Base-by-base conservation (phyloP, 2,113 vertebrate species). In the Lagopus leucura region DNA sequence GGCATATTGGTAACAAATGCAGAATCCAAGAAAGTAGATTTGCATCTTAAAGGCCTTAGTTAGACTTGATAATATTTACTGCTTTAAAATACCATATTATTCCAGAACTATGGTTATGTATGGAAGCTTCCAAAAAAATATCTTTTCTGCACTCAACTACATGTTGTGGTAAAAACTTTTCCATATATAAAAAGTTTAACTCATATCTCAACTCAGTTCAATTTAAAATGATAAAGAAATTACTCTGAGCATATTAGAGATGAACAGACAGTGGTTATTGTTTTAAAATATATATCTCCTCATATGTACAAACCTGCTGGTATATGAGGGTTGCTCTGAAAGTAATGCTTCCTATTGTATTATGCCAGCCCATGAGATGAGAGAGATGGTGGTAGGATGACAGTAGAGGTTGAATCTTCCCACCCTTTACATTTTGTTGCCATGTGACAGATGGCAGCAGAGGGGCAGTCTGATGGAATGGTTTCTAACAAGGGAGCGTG, bases 131-230 rank as follows among this genome's bases (percentile, higher is more conserved):
- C 74, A 20, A 38, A 5, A n/a, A 19, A 66, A 43, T 13, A 32
- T 10, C 24, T 77, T 71, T 70, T 72, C 22, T 28, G 18, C 61
- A 47, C 43, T 77, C 16, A 71, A 34, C 27, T 48, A 8, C 6
- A 42, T 0, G 0, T 6, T 64, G 20, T 18, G 13, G 10, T 1
- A 11, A 7, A 75, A 6, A 18, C 47, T 55, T 57, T 60, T 52
- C 42, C 34, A 0, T 13, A 45, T 73, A 77, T 90, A 38, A 2
- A 66, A 84, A 12, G 34, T 71, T 25, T 50, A 32, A 12, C 3
- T 1, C 24, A 38, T 6, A 86, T 12, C 7, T 25, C 21, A 11
- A 2, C 11, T 61, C 43, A n/a, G 5, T 19, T 61, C 19, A 50
- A 5, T n/a, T 28, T 0, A 63, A 6, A 83, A 58, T 1, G 3